A percentile compares a stretch with the other conserved stretches of the same genome.
Conservation (phyloP, 2,797 vertebrate species). For the Sebastes elongatus region DNA sequence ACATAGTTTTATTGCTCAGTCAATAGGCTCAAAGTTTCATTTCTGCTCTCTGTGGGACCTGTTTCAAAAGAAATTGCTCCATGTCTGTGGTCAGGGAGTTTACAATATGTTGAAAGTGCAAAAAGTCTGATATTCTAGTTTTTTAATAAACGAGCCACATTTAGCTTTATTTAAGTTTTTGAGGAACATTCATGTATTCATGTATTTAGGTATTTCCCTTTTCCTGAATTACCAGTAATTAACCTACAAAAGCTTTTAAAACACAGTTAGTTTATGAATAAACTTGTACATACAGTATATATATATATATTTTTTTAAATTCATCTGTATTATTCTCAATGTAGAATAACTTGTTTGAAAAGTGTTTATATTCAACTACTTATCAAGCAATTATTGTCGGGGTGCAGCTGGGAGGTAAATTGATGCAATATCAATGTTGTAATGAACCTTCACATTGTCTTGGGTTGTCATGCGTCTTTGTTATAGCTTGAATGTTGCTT, state of each 20-base stretch:
- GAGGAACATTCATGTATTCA: neutral
- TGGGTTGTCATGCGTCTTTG: neutral
- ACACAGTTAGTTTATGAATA: neutral
- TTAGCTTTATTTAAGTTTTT: neutral
- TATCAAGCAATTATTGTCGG: neutral
- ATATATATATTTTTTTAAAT: neutral
- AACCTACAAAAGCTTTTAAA: neutral
- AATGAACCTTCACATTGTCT: neutral
- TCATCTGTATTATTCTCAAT: neutral
- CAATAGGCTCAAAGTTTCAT: neutral
- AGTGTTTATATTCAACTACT: neutral
- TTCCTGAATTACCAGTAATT: neutral
- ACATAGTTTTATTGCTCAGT: neutral
- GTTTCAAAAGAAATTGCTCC: neutral
- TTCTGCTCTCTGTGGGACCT: neutral
- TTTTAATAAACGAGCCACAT: neutral
- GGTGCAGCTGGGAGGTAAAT: neutral
- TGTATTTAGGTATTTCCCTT: neutral
- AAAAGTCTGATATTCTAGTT: neutral
- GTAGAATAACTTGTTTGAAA: neutral
- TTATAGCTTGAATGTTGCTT: neutral
- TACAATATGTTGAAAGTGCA: slow-evolving; percentile 19
- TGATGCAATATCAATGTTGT: neutral
- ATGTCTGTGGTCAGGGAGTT: neutral
- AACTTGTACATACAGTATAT: neutral